A percentile compares a stretch with the other conserved stretches of the same genome.
These are phyloP conservation scores for Cyanoramphus novaezelandiae DNA, from an alignment of 2,113 vertebrate species.

Conservation along the genomic window DNA sequence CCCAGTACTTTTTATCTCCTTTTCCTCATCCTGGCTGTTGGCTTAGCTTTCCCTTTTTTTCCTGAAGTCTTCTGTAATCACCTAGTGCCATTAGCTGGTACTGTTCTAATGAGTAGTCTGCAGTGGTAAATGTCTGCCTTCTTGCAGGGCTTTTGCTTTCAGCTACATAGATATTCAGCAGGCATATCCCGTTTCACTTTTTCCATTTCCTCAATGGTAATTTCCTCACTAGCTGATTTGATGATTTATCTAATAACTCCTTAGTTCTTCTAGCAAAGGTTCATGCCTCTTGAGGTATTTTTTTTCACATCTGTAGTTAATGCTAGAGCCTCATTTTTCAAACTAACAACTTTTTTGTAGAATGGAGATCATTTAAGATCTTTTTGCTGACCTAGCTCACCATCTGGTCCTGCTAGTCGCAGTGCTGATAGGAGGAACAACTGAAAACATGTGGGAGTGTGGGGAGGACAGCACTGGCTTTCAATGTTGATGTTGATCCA, in stretches of 20 bases:
- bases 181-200: not conserved
- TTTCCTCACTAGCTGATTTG: not conserved
- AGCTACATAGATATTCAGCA: not conserved
- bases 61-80: not conserved
- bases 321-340: not conserved
- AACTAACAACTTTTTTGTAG: not conserved
- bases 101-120: accelerated
- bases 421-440: not conserved
- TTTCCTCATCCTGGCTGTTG: not conserved
- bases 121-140: not conserved
- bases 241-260: not conserved
- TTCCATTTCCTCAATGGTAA: not conserved
- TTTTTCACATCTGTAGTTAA: not conserved
- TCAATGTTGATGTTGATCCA: not conserved
- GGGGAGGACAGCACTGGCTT: not conserved
- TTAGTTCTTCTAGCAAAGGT: not conserved
- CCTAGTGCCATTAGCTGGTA: not conserved
- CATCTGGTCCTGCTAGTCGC: not conserved
- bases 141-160: not conserved
- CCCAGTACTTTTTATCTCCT: not conserved
- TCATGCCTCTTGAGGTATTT: not conserved
- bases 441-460: not conserved
- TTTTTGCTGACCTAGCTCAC: not conserved
- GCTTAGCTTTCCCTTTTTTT: not conserved
- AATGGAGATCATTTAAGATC: not conserved